Evolutionary conservation across 2,113 vertebrate species (phyloP), one percentile per base, ranked within the genome.

Genomic region (Sciurus niger): DNA sequence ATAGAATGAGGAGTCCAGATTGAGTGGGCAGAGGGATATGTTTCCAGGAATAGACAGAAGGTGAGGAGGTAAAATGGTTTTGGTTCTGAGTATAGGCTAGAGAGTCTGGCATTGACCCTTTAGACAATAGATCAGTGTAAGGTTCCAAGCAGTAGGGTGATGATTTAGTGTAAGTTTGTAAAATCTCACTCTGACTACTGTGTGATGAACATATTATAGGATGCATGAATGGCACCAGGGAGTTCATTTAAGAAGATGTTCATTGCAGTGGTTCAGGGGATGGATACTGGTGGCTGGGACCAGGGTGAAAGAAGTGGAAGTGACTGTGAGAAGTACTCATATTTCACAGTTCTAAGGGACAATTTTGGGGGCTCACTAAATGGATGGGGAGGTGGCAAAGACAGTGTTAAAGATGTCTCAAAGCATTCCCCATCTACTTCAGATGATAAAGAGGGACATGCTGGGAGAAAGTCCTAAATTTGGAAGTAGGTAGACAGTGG

Each of bases 131-230:
- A 73, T 84, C 85, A 73, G n/a, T 83, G 53, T 48, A 72, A 87
- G 34, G 8, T 46, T 90, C 53, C 24, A 25, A 92, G 63, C 63
- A 90, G 53, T 30, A 8, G 51, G 74, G 37, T 58, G 40, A 32
- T 34, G 30, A 87, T 84, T 70, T 91, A 72, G 18, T 55, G 70
- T 95, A 53, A 55, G 37, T 93, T 94, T 96, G 24, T 77, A 82
- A 82, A 91, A 8, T 6, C 22, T 85, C 37, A 9, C 24, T 91
- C 51, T 73, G 65, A n/a, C n/a, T 84, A 2, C 60, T 51, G 18
- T 58, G 18, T 95, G 53, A 92, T 87, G 68, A 96, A 46, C n/a
- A 93, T 67, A 73, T 89, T 77, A 37, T 37, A 91, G 46, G 53
- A 60, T 79, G 13, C 25, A 70, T 20, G 4, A 40, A 46, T n/a